Conservation (phyloP, 2,888 invertebrate genomes). For the Lutraria lutraria region DNA sequence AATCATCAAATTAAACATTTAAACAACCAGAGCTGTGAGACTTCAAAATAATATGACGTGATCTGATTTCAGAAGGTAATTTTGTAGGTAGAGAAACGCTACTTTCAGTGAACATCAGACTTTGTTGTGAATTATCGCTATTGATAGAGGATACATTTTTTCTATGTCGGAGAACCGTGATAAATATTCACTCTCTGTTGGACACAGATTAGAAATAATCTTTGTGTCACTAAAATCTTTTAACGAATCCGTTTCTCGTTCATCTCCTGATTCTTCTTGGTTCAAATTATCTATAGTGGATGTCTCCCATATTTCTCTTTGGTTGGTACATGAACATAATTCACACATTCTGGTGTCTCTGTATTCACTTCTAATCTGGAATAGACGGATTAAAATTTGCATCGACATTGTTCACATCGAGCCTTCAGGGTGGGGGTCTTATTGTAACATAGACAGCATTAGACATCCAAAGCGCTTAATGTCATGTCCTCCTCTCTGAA, state of each 20-base stretch:
- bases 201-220: neutral
- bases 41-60: neutral
- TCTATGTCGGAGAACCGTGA: neutral
- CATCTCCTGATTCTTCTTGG: too few species aligned
- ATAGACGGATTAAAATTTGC: neutral
- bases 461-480: too few species aligned
- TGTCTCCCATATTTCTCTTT: neutral
- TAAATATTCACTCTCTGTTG: neutral
- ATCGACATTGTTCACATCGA: neutral
- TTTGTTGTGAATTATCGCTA: neutral
- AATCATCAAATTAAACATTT: neutral
- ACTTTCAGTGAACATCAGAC: neutral
- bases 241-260: neutral
- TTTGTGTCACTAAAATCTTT: neutral
- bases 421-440: too few species aligned
- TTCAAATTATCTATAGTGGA: neutral
- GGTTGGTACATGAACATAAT: neutral
- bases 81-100: neutral
- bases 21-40: neutral
- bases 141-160: neutral
- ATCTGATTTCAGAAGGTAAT: neutral
- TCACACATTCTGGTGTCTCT: neutral
- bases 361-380: neutral
- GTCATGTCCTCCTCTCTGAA: too few species aligned
- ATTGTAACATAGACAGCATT: too few species aligned